Conservation (phyloP, 1,140 invertebrate genomes). For the Drosophila seguyi region DNA sequence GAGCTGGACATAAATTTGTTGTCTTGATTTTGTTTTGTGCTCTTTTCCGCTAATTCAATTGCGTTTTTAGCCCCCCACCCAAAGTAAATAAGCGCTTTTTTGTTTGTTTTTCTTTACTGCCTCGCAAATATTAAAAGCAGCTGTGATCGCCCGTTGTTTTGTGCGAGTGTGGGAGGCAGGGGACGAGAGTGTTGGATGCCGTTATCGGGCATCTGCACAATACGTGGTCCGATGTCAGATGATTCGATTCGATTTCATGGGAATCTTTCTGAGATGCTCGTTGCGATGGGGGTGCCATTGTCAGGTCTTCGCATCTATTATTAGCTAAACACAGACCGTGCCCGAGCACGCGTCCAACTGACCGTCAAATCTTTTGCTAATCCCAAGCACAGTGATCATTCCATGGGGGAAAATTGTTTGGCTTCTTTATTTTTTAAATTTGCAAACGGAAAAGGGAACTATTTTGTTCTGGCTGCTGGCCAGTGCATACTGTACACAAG, state of each 20-base stretch:
- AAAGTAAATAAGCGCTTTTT: conserved; percentile 12
- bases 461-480: background rate
- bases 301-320: conserved; percentile 38
- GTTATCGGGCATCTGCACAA: conserved; percentile 43
- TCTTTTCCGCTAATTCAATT: conserved; percentile 30
- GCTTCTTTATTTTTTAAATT: background rate
- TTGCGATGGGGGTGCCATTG: conserved; percentile 50
- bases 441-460: background rate
- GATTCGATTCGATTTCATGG: conserved; percentile 7
- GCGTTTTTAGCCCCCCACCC: conserved; percentile 14
- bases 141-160: conserved; percentile 8
- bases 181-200: conserved; percentile 9
- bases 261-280: conserved; percentile 10
- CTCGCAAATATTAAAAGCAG: conserved; percentile 29
- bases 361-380: conserved; percentile 13
- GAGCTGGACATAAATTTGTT: conserved; percentile 42
- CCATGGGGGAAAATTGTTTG: background rate
- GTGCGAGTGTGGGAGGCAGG: conserved; percentile 3
- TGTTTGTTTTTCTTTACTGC: conserved; percentile 11
- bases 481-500: conserved; percentile 1
- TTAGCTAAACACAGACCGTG: conserved; percentile 24
- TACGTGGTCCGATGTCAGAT: conserved; percentile 44
- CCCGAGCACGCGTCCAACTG: conserved; percentile 22
- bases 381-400: conserved; percentile 20
- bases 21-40: conserved; percentile 21